Base-by-base conservation (phyloP, 2,797 vertebrate species). In the Erethizon dorsatum region DNA sequence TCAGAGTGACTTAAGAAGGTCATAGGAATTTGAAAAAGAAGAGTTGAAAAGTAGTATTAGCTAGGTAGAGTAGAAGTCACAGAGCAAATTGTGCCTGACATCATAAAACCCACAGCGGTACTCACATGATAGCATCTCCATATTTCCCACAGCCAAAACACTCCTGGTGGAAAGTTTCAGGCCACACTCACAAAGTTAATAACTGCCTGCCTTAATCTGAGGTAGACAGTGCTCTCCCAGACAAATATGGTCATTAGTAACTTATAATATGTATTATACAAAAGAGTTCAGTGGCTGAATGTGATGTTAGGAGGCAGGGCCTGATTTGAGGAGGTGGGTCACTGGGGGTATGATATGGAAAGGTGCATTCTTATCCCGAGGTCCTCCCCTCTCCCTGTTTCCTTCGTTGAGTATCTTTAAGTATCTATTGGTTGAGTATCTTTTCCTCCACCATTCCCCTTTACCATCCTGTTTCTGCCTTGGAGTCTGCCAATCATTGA, bases 161-260 rank as follows among this genome's bases (percentile, higher is more conserved):
- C 24, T 83, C 54, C 75, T 69, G 28, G 24, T n/a, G 59, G 50
- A 37, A 88, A 90, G 15, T 57, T 89, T 28, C 28, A 28, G 33
- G 52, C 20, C 65, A 57, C 0, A 5, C 4, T 45, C 57, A 54
- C 57, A 50, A 94, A n/a, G 18, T 45, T 52, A 78, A 28, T 31
- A 90, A n/a, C 57, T 57, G 37, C 57, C 65, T 52, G 75, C 79
- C 69, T 54, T 88, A 87, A 88, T 41, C n/a, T 41, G 59, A 96
- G n/a, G 45, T n/a, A 45, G 65, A 75, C 0, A 10, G 0, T 50
- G 10, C 45, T 87, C 17, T 20, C 26, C 18, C 67, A 28, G 37
- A 13, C 6, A 54, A 67, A 79, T 54, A 8, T 67, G 14, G 9
- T 18, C 47, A 22, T 69, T 22, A 65, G 0, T 69, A 8, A 41